Base-by-base conservation (phyloP, 2,113 vertebrate species). In the Halichoerus grypus region DNA sequence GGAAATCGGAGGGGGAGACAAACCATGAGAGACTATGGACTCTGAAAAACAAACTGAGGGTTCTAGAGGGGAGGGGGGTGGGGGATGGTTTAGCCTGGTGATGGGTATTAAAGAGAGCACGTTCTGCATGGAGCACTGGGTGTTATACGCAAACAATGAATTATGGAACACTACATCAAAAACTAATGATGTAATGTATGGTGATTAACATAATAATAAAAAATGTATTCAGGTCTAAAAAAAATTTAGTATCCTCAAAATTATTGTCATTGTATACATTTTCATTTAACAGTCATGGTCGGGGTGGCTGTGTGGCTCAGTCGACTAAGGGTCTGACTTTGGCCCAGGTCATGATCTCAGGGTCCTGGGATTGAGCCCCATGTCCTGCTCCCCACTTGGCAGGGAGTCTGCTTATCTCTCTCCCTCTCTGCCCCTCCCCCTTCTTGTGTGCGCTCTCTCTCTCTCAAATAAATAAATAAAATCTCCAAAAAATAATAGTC, bases 321-420 rank as follows among this genome's bases (percentile, higher is more conserved):
- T 33, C 6, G 31, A 31, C 33, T 67, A 67, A 57, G 63, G 31
- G 14, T 67, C 8, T 69, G 67, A 36, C 33, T 69, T 69, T 36
- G 33, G 4, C 33, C 36, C 33, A 10, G 18, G 8, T n/a, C 33
- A 36, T 69, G 33, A 36, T 69, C 67, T 69, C 67, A 69, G 67
- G 67, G 67, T 69, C 65, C 65, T n/a, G 65, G 33, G 65, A n/a
- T n/a, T 9, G 7, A n/a, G 67, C 18, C 33, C n/a, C 33, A 19
- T 21, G 4, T 10, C 18, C 7, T 16, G 33, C 67, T 4, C 33
- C 33, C n/a, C 0, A 0, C 67, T 36, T 8, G n/a, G 67, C 15
- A 3, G 8, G 16, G 1, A 69, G 33, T 69, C 33, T 69, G 33
- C 67, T 69, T 16, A 16, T 69, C 67, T 21, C 67, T 36, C 33